phyloP scores from a whole-genome alignment of 2,888 invertebrate genomes.

The Malachius bipustulatus region DNA sequence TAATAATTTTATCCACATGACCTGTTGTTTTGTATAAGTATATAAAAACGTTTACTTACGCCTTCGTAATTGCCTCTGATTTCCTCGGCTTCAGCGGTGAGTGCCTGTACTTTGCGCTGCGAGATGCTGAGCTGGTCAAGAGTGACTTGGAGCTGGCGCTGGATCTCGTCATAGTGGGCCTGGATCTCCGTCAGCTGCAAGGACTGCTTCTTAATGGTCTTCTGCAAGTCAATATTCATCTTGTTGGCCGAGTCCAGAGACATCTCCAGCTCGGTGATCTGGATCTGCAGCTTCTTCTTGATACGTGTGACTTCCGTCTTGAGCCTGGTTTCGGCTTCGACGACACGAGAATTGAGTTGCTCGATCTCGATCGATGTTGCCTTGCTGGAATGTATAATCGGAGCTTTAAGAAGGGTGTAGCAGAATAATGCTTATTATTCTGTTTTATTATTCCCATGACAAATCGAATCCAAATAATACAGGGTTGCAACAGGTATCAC shows the following conservation, averaged over 20 bases:
- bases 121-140: constrained; percentile 86
- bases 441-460: too few species aligned
- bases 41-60: too few species aligned
- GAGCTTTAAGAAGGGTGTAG: too few species aligned
- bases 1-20: too few species aligned
- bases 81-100: constrained; percentile 94
- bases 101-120: constrained; percentile 79
- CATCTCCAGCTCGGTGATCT: constrained; percentile 93
- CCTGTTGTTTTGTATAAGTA: too few species aligned
- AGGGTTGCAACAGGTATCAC: too few species aligned
- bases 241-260: constrained; percentile 96
- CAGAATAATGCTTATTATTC: too few species aligned
- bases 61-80: constrained; percentile 81
- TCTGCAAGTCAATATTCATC: constrained; percentile 93
- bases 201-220: constrained; percentile 95
- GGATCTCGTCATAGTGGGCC: constrained; percentile 91
- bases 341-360: constrained; percentile 86
- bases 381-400: constrained; percentile 56
- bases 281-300: constrained; percentile 98
- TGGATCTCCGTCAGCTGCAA: constrained; percentile 83
- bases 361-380: constrained; percentile 97
- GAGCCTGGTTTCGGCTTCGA: constrained; percentile 90
- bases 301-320: constrained; percentile 93
- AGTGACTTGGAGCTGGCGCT: constrained; percentile 90
- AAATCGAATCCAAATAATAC: too few species aligned